Evolutionary conservation across 2,113 vertebrate species (phyloP), one percentile per base, ranked within the genome.

Genomic region (Motacilla tschutschensis): DNA sequence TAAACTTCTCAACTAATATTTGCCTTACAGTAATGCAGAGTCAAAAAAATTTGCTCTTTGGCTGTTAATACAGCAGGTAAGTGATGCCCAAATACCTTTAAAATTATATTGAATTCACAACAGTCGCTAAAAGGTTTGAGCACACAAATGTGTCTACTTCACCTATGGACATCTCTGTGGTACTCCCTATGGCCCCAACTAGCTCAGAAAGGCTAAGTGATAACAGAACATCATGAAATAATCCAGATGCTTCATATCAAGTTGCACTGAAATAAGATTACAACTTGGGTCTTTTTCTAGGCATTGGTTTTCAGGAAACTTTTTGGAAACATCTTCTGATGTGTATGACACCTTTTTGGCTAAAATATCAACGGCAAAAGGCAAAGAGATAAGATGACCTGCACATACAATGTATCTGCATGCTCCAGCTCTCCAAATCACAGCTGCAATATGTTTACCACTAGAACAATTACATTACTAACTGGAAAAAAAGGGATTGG

Each of bases 211-310:
- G 14, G 16, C 28, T 70, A 84, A 85, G 25, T 21, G 14, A 7
- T 69, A 64, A 43, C 5, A 55, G 36, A 66, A 63, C 4, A 64
- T 51, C 40, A 36, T 57, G 44, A 73, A 84, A 79, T 25, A 84
- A 58, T 28, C 18, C 47, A 76, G 17, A 85, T 50, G 16, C 35
- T 74, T 46, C 20, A 10, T 36, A 10, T 18, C 25, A 88, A 10
- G 10, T 55, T 58, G 74, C 14, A 59, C 2, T 62, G 35, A 89
- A 85, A 91, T 35, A 70, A 36, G 12, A 28, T 38, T 31, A 33
- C 15, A 76, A 10, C 3, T 33, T n/a, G 4, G 0, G 0, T 5
- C 29, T 44, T 50, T 28, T 12, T 12, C 43, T 38, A 76, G 31
- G 17, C 9, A 53, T 35, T 26, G 43, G 8, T 41, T 60, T 80